Conservation (phyloP, 2,888 invertebrate genomes). For the Calameuta filiformis region DNA sequence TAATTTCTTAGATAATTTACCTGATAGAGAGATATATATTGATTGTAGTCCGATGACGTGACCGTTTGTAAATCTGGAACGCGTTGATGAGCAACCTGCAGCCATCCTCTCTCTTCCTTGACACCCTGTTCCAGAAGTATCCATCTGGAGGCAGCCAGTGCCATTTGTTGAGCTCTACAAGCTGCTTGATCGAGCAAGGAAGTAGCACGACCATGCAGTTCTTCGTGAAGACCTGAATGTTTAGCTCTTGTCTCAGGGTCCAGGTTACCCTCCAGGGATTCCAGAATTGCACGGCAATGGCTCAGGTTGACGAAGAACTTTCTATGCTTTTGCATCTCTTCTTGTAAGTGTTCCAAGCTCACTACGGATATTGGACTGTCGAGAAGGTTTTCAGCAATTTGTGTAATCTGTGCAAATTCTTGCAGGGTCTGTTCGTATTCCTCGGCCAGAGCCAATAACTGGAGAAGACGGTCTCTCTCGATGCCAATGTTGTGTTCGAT, state of each 20-base stretch:
- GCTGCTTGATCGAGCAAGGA: constrained; percentile 84
- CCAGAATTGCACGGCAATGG: constrained; percentile 86
- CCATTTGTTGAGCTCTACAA: constrained; percentile 84
- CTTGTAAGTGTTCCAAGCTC: constrained; percentile 83
- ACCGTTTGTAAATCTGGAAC: constrained; percentile 84
- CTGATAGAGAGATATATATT: constrained; percentile 84
- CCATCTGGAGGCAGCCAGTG: constrained; percentile 87
- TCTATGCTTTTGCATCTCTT: constrained; percentile 89
- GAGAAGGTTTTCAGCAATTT: constrained; percentile 83
- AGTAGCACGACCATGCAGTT: constrained; percentile 81
- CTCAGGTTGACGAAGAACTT: constrained; percentile 90
- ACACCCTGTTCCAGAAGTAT: constrained; percentile 83
- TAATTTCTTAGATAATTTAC: constrained; percentile 41
- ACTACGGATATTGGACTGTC: constrained; percentile 81
- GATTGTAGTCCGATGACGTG: constrained; percentile 85
- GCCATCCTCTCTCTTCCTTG: constrained; percentile 85
- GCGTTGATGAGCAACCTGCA: constrained; percentile 85
- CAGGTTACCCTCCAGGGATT: constrained; percentile 85
- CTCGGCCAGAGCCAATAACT: constrained; percentile 80
- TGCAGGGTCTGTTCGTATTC: constrained; percentile 90
- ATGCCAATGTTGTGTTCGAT: constrained; percentile 77
- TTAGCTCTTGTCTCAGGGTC: constrained; percentile 82
- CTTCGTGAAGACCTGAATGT: constrained; percentile 79
- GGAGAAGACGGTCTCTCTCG: constrained; percentile 82
- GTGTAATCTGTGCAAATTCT: constrained; percentile 87